Evolutionary conservation across 2,888 invertebrate species (phyloP), one percentile per base, ranked within the genome.

Genomic region (Pandemis corylana): DNA sequence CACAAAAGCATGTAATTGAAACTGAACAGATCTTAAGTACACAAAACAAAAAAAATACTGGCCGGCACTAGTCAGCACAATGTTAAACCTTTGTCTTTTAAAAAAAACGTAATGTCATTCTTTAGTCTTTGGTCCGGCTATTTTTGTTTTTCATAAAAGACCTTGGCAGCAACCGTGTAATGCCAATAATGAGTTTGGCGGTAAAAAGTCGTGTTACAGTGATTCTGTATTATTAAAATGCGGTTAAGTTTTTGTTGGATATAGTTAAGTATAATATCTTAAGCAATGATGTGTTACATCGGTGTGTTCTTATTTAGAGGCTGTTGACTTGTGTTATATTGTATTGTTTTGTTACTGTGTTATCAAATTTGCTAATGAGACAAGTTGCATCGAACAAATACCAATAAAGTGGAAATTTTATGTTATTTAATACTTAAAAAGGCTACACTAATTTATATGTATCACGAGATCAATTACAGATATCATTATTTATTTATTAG

Each of bases 91-190:
- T 65, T 65, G 65, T 65, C 65, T 65, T 65, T 65, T 9, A 7
- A 67, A 72, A 67, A 28, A 67, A 72, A 68, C 51, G 72, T 64
- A 63, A 56, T 56, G 42, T 67, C 67, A 69, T 74, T 65, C 59
- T 61, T 65, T 75, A 71, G 66, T 70, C 20, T 67, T 51, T 70
- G 59, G 36, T 65, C 49, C 15, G 51, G 59, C 59, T 59, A 12
- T 56, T 68, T 68, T 68, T 68, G 56, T 53, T 73, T 75, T 75
- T 74, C 61, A 36, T 65, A 28, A 6, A 41, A 44, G 75, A 56
- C 75, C 75, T 75, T 75, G 75, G 67, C 71, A 71, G 62, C 70
- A 36, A 66, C 70, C 71, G 71, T 71, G 62, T 71, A 75, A 75
- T 75, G 67, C 71, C 70, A 71, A 72, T 67, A 72, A 66, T 72